These are phyloP conservation scores for Gortyna flavago DNA, from an alignment of 2,888 invertebrate genomes.

Conservation along the genomic window DNA sequence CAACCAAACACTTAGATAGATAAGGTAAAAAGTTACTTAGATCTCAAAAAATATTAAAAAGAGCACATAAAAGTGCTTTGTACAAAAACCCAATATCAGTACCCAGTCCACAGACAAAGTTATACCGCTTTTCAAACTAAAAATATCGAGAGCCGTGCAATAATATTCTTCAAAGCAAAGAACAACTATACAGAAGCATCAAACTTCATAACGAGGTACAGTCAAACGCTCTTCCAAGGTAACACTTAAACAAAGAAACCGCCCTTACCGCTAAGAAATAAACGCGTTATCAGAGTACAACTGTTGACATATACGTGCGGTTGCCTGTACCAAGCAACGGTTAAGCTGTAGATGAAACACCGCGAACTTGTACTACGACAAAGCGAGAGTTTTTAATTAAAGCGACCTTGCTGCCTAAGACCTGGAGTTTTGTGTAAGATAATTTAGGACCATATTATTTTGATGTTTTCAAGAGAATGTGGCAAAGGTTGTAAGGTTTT, in stretches of 20 bases:
- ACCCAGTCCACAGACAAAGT: slow-evolving; percentile 64
- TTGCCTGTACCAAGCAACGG: slow-evolving; percentile 53
- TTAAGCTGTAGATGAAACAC: slow-evolving; percentile 77
- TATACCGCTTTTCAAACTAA: slow-evolving; percentile 73
- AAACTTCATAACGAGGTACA: slow-evolving; percentile 83
- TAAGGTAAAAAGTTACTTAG: background rate
- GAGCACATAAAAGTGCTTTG: background rate
- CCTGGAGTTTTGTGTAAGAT: slow-evolving; percentile 43
- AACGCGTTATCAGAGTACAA: background rate
- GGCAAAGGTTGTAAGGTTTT: background rate
- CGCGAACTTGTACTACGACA: slow-evolving; percentile 73
- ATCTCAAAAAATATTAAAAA: slow-evolving; percentile 1
- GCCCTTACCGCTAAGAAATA: background rate
- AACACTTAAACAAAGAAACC: background rate
- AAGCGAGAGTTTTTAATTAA: slow-evolving; percentile 86
- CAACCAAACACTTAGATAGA: background rate
- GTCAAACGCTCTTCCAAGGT: background rate
- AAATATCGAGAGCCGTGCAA: slow-evolving; percentile 74
- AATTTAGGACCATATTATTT: slow-evolving; percentile 31
- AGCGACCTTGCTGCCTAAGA: slow-evolving; percentile 65
- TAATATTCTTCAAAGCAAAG: slow-evolving; percentile 80
- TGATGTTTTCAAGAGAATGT: background rate
- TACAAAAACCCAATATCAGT: slow-evolving; percentile 31
- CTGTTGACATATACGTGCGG: background rate
- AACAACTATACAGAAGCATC: slow-evolving; percentile 76